Evolutionary conservation across 2,888 invertebrate species (phyloP).

Genomic region (Stenodema calcarata): DNA sequence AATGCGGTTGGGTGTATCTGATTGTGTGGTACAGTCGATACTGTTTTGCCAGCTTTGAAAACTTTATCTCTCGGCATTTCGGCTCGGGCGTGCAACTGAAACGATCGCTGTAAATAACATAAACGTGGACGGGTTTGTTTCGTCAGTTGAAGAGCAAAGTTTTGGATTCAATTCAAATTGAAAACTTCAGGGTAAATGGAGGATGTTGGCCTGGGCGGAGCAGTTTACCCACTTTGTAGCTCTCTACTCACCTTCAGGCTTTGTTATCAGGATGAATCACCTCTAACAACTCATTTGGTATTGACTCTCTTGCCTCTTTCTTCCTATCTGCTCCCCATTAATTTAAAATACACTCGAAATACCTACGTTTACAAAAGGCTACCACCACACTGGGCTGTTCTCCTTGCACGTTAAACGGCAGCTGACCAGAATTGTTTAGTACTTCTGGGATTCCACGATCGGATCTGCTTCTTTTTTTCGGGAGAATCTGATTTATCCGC

Average conservation of each 20-base stretch:
- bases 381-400: neutral
- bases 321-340: neutral
- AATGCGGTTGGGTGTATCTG: no score
- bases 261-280: neutral
- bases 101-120: neutral
- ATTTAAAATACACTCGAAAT: neutral
- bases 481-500: neutral
- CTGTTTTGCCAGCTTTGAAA: no score
- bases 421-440: neutral
- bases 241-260: neutral
- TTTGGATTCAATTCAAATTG: neutral
- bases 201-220: neutral
- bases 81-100: no score
- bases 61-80: no score
- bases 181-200: neutral
- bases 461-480: neutral
- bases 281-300: neutral
- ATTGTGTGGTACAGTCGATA: no score
- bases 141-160: neutral
- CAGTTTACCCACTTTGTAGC: neutral
- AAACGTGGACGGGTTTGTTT: neutral
- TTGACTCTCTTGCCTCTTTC: neutral
- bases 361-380: neutral
- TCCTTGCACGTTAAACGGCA: neutral
- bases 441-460: neutral